phyloP scores from a whole-genome alignment of 1,140 invertebrate genomes.

The Brachionus angularis region DNA sequence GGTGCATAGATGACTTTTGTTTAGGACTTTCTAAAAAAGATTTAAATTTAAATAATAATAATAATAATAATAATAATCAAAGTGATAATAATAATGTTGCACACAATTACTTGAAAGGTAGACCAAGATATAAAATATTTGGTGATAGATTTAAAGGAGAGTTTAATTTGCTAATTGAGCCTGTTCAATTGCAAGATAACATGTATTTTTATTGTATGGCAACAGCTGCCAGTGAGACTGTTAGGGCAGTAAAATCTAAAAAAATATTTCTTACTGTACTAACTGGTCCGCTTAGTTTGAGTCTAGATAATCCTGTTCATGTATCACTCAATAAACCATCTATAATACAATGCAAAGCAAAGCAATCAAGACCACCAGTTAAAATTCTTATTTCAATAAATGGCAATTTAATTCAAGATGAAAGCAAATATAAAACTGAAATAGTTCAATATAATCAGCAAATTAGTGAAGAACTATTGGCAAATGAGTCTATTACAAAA shows the following conservation, averaged over 20 bases:
- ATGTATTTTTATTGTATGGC: constrained; percentile 43
- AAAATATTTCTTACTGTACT: constrained; percentile 30
- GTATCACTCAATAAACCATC: constrained; percentile 40
- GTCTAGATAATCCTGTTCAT: constrained; percentile 34
- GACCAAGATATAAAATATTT: constrained; percentile 35
- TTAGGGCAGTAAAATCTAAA: constrained; percentile 30
- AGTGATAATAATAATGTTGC: neutral
- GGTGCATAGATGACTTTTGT: constrained; percentile 44
- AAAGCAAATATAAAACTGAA: constrained; percentile 16
- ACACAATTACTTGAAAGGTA: neutral
- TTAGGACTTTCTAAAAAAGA: constrained; percentile 17
- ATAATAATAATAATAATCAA: too few species aligned
- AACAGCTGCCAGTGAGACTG: constrained; percentile 39
- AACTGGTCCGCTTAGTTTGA: neutral
- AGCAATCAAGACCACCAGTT: constrained; percentile 39
- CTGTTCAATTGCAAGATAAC: constrained; percentile 36
- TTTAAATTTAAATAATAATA: neutral
- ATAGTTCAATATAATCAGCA: neutral
- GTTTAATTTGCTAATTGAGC: constrained; percentile 27
- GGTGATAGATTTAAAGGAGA: constrained; percentile 18
- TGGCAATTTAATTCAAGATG: constrained; percentile 25
- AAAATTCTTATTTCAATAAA: constrained; percentile 35
- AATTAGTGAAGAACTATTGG: too few species aligned
- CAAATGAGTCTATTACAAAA: too few species aligned
- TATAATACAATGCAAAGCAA: constrained; percentile 34